phyloP scores from a whole-genome alignment of 2,113 vertebrate genomes.

The Engystomops pustulosus region DNA sequence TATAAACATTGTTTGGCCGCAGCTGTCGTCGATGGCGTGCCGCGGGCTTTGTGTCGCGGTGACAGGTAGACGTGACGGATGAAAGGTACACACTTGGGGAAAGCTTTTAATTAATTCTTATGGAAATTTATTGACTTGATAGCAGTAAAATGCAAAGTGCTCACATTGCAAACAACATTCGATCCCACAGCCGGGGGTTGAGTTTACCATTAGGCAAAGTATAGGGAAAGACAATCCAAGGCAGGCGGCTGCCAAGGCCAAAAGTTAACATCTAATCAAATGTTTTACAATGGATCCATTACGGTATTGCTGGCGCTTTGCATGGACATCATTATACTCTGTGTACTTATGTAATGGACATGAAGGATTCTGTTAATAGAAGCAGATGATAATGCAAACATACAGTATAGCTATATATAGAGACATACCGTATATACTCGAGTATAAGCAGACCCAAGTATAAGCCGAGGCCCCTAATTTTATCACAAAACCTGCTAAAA shows the following conservation, averaged over 20 bases:
- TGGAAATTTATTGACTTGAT: not conserved
- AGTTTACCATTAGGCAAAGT: constrained; percentile 30
- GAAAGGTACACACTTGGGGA: not conserved
- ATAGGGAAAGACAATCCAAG: constrained; percentile 16
- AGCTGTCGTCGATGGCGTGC: too few species aligned
- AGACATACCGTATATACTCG: too few species aligned
- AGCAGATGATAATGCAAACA: not conserved
- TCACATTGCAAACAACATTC: constrained; percentile 5
- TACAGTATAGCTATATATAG: too few species aligned
- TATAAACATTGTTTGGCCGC: too few species aligned
- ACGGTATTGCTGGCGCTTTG: not conserved
- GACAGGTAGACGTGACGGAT: too few species aligned
- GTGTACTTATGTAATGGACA: not conserved
- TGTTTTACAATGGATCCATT: not conserved
- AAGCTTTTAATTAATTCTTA: constrained; percentile 13
- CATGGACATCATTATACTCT: not conserved
- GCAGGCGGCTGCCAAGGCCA: not conserved
- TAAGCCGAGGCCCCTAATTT: too few species aligned
- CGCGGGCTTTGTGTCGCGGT: too few species aligned
- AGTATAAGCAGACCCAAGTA: too few species aligned
- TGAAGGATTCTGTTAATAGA: not conserved
- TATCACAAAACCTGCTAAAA: too few species aligned
- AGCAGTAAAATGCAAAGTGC: not conserved
- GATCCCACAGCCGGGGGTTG: not conserved
- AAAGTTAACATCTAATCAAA: constrained; percentile 27